Base-by-base conservation (phyloP, 2,113 vertebrate genomes). In the Neoarius graeffei region DNA sequence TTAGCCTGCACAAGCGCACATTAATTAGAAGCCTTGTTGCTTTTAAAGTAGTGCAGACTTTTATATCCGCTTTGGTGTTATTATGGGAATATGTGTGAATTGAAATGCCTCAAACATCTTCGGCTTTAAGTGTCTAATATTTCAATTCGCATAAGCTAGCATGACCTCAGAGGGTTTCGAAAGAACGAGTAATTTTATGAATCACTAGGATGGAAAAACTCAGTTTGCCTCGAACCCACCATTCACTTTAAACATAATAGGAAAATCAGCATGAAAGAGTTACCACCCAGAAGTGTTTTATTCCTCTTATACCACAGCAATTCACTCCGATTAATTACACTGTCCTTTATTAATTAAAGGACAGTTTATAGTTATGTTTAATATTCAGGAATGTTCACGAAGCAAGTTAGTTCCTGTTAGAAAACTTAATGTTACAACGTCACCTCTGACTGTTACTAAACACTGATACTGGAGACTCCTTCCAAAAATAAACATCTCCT, bases 11-110 rank as follows among this genome's bases (percentile, higher is more conserved):
- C 66, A 85, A 74, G 79, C 77, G 62, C 48, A 35, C 66, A 76
- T 83, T 87, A 87, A 87, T 71, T 35, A 77, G 67, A 73, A 69
- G 17, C 69, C 64, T 87, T 69, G 86, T 59, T 89, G 82, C 35
- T 81, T 83, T 85, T 82, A 76, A 83, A 27, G 76, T 60, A n/a
- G 48, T 1, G 25, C 25, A 82, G 80, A 25, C 15, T 60, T 60
- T 23, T 30, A 48, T 23, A 42, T 25, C 30, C 7, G 8, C 57
- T 23, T 52, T 19, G n/a, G 77, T 57, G n/a, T 80, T 57, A n/a
- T 56, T 59, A 20, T 20, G 15, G 30, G 19, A 35, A 81, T 15
- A 80, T 30, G n/a, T 35, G 19, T 7, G 19, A 81, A 10, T 19
- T 20, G 35, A 57, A 77, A 17, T 17, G 11, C 25, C 14, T 30